A percentile compares a stretch with the other conserved stretches of the same genome.
phyloP scores from a whole-genome alignment of 2,888 invertebrate genomes.

The Dryococelus australis region DNA sequence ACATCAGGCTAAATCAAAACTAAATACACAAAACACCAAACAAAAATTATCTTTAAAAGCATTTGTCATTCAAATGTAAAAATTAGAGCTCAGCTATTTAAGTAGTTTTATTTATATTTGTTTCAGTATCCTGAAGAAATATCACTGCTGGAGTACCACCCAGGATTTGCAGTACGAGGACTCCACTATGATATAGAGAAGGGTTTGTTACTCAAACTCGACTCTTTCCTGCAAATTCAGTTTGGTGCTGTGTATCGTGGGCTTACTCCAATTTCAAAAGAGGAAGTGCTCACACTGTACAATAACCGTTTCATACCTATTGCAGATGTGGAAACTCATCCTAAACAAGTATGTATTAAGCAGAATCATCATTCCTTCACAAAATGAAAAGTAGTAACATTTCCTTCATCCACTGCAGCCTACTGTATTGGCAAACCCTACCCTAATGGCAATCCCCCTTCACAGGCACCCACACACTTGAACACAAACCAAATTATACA shows the following conservation, averaged over 20 bases:
- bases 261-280: slow-evolving; percentile 78
- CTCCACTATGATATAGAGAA: slow-evolving; percentile 98
- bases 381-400: too few species aligned
- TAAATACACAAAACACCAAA: too few species aligned
- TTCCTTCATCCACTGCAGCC: too few species aligned
- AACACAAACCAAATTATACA: too few species aligned
- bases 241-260: slow-evolving; percentile 93
- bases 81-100: too few species aligned
- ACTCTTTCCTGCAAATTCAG: slow-evolving; percentile 96
- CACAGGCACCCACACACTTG: too few species aligned
- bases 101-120: slow-evolving; percentile 41
- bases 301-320: slow-evolving; percentile 86
- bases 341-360: background rate
- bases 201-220: slow-evolving; percentile 90
- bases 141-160: slow-evolving; percentile 80
- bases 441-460: too few species aligned
- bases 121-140: slow-evolving; percentile 90
- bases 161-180: slow-evolving; percentile 94
- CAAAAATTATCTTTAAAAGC: too few species aligned
- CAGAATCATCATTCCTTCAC: too few species aligned
- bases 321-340: slow-evolving; percentile 83
- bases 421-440: too few species aligned
- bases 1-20: too few species aligned
- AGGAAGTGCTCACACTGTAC: slow-evolving; percentile 86
- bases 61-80: too few species aligned